Base-by-base conservation (phyloP, 2,797 vertebrate genomes). In the Gambelia wislizenii region DNA sequence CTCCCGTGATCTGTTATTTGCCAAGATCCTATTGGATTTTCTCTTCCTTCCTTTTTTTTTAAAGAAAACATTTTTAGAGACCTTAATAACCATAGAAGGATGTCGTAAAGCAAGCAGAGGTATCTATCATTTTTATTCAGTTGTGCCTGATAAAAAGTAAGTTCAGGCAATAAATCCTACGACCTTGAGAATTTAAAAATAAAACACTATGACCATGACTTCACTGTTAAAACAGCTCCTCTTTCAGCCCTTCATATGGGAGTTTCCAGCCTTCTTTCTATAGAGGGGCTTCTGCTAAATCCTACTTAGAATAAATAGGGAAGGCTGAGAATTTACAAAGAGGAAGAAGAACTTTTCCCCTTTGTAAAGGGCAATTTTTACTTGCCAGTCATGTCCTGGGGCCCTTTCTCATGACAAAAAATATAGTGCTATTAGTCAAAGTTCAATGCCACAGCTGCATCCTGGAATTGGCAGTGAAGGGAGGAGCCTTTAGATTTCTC, bases 61-160 rank as follows among this genome's bases (percentile, higher is more conserved):
- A 56, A 36, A 94, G 94, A 92, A 95, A 96, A 96, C 91, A 89
- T 94, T 97, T 96, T 96, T 80, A 94, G 96, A 95, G 94, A 83
- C 93, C 10, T 39, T 95, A 96, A 96, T 94, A 96, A 94, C 95
- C 89, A 88, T 94, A 7, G 85, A 93, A 94, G 91, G 95, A 93
- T 94, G 96, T 94, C 96, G 92, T 93, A 91, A 94, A 94, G 96
- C 82, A 92, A 95, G 93, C 91, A 90, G 22, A 47, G 92, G 93
- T 90, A 97, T 96, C 90, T 90, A 93, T 96, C 96, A 96, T 96
- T 96, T 96, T 96, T 97, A 95, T 96, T 96, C 86, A 92, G 93
- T 90, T 90, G 91, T 95, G 83, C 13, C 69, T 87, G 90, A 93
- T 97, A 96, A 96, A 96, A 96, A 95, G 92, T 93, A 96, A 96